phyloP scores from a whole-genome alignment of 1,140 invertebrate species.

The Ostrea edulis region DNA sequence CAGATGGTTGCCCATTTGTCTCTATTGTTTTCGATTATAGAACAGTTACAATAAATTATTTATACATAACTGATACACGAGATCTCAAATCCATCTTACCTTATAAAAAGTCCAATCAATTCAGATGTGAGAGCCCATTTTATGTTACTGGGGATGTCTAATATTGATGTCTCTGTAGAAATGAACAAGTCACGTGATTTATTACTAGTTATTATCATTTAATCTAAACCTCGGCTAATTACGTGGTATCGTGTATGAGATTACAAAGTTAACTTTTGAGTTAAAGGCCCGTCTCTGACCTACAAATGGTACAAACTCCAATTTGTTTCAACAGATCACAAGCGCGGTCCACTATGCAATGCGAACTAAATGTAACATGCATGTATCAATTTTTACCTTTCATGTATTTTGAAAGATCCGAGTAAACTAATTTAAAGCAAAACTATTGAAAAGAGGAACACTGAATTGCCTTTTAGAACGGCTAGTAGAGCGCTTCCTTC shows the following conservation, averaged over 20 bases:
- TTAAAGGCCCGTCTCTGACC: background rate
- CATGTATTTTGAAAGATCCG: too few species aligned
- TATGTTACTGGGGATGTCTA: constrained; percentile 23
- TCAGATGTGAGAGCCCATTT: background rate
- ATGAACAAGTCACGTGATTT: constrained; percentile 18
- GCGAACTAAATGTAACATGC: background rate
- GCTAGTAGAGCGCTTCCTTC: too few species aligned
- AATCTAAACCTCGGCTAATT: constrained; percentile 29
- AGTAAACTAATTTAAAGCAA: too few species aligned
- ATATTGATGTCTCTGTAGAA: constrained; percentile 18
- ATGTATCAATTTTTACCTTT: background rate
- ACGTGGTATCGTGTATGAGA: constrained; percentile 17
- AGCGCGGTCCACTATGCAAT: background rate
- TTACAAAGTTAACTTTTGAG: constrained; percentile 15
- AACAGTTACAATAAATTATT: too few species aligned
- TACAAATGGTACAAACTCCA: background rate
- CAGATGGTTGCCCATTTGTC: too few species aligned
- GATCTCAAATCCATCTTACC: background rate
- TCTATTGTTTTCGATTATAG: too few species aligned
- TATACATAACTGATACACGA: background rate
- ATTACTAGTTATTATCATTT: constrained; percentile 36
- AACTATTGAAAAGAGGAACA: too few species aligned
- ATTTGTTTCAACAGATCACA: background rate
- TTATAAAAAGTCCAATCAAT: background rate
- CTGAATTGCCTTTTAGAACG: too few species aligned